Conservation (phyloP, 1,140 invertebrate genomes). For the Vollenhovia emeryi region DNA sequence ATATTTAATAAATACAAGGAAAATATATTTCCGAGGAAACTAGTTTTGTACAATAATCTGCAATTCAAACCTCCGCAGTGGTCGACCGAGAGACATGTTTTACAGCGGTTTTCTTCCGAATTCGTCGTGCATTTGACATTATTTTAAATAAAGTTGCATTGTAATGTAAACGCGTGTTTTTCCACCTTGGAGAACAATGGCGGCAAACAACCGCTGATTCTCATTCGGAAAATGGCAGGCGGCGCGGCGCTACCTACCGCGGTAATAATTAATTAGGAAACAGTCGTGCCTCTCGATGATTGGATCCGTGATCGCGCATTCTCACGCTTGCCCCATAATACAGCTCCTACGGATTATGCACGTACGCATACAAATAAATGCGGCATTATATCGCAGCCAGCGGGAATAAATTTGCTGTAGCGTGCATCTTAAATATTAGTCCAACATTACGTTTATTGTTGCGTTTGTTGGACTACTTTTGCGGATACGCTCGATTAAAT, state of each 20-base stretch:
- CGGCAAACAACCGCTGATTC: neutral
- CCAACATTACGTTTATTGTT: neutral
- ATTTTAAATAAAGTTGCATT: neutral
- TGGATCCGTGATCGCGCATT: constrained; percentile 58
- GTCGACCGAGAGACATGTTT: no score
- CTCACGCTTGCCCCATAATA: constrained; percentile 60
- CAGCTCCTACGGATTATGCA: constrained; percentile 67
- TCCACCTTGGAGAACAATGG: neutral
- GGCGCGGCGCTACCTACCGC: neutral
- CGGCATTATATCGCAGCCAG: constrained; percentile 74
- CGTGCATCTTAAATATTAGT: neutral
- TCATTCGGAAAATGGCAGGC: constrained; percentile 19
- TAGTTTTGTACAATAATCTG: neutral
- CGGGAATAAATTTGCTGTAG: constrained; percentile 76
- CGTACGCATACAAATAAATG: constrained; percentile 66
- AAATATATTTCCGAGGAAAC: no score
- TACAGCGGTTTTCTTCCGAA: neutral
- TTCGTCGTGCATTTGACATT: neutral
- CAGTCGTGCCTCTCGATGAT: constrained; percentile 51
- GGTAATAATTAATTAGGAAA: constrained; percentile 70
- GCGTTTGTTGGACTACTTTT: neutral
- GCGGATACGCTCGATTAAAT: neutral
- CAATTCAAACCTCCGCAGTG: no score
- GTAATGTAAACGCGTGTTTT: neutral
- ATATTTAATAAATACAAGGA: no score